Base-by-base conservation (phyloP, 2,797 vertebrate genomes). In the Thunnus albacares region DNA sequence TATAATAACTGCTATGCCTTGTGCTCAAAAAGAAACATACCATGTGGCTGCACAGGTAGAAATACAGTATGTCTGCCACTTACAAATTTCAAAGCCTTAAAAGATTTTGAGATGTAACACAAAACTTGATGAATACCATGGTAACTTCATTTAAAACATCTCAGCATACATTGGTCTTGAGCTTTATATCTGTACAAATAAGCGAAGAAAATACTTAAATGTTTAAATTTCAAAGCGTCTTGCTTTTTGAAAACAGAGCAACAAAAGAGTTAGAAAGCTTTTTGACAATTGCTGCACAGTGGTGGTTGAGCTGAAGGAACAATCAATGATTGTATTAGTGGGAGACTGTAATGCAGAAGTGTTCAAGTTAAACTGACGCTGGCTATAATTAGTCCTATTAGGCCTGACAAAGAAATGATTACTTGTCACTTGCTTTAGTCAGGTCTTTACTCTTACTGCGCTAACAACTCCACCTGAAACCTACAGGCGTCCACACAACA, bases 381-480 rank as follows among this genome's bases (percentile, higher is more conserved):
- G 35, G 65, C 59, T 78, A 64, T 74, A 80, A 91, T 90, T 90
- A 84, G 71, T 86, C 65, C 82, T 45, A 81, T 87, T 87, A 83
- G 53, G 71, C 4, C 7, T 53, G 80, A 82, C 79, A 82, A 77
- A 69, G 56, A 77, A 89, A 83, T 89, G 26, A 89, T 85, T 75
- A 75, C 53, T 56, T 79, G 83, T 83, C 75, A 74, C 59, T 68
- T 56, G 57, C 53, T 51, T 74, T 56, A 52, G 49, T 72, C 68
- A 63, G 33, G 51, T 78, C 68, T 77, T 78, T 13, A 65, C 26
- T 47, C 30, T 69, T 52, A 18, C 35, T 35, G n/a, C 47, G 67
- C 18, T 18, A 5, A 70, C n/a, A 71, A 45, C 14, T 24, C 52
- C 26, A 64, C 49, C 22, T 38, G 62, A 79, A 41, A 68, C 60